Percentiles rank a stretch among this genome's conserved stretches.
These are phyloP conservation scores for Eledone cirrhosa DNA, from an alignment of 2,888 invertebrate genomes.

Conservation along the genomic window DNA sequence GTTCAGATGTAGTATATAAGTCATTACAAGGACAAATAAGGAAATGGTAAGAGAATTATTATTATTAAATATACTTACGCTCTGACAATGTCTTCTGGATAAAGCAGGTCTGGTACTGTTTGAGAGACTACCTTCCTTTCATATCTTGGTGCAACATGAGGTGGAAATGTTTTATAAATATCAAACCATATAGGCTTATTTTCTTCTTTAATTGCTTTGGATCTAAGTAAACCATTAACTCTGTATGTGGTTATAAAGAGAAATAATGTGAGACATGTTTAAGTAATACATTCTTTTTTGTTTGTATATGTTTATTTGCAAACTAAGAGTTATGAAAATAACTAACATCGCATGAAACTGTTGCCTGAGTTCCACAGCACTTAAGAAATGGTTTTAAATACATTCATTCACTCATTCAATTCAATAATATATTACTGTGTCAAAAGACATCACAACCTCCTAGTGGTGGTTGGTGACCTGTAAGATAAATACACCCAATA, in stretches of 20 bases:
- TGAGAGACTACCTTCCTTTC: slow-evolving; percentile 66
- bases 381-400: too few relatives aligned
- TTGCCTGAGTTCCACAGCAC: too few relatives aligned
- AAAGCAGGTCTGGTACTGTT: slow-evolving; percentile 48
- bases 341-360: too few relatives aligned
- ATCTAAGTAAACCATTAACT: slow-evolving; percentile 79
- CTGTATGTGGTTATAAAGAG: slow-evolving; percentile 68
- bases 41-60: not conserved
- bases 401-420: too few relatives aligned
- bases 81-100: slow-evolving; percentile 71
- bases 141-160: slow-evolving; percentile 82
- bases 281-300: not conserved
- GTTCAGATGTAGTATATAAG: too few relatives aligned
- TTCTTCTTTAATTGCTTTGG: slow-evolving; percentile 81
- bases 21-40: too few relatives aligned
- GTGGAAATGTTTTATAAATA: slow-evolving; percentile 89
- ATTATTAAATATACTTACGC: slow-evolving; percentile 73
- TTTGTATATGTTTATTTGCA: too few relatives aligned
- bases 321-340: too few relatives aligned
- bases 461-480: too few relatives aligned
- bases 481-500: too few relatives aligned
- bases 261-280: not conserved
- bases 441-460: too few relatives aligned
- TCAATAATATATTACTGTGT: too few relatives aligned
- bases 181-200: slow-evolving; percentile 94